Evolutionary conservation across 2,797 vertebrate species (phyloP), one percentile per base, ranked within the genome.

Genomic region (Phaenicophaeus curvirostris): DNA sequence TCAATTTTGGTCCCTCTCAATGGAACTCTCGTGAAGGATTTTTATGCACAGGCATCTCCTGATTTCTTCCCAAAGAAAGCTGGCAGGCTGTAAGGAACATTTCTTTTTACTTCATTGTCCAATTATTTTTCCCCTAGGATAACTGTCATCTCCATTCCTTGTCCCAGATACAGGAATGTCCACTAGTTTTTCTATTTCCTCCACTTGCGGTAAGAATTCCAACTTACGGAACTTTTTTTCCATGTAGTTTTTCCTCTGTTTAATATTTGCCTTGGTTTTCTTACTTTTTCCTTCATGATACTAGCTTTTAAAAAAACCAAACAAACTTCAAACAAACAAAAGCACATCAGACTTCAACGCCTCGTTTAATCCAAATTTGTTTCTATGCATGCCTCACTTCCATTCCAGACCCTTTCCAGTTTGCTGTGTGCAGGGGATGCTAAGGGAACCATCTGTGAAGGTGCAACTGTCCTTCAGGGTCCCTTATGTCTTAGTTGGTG

Each of bases 391-490:
- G 0, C 18, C 39, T 81, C 13, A 10, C 37, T 33, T 85, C 31
- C 14, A 23, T 71, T 90, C 54, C 61, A 91, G 53, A 65, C 8
- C 5, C 54, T 15, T 53, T 80, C n/a, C 13, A 18, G 30, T 71
- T 76, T 50, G 17, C 41, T 54, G 15, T 5, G 0, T 21, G 37
- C 4, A 33, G 1, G 1, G 14, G 4, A 67, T 62, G 19, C 21
- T 27, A 76, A 59, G 28, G 61, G 51, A 78, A 46, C 25, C 31
- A n/a, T 9, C 17, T 35, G 25, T 68, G 61, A 92, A 67, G 33
- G 0, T 82, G 39, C 44, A 77, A 41, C 37, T 71, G 41, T 35
- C 39, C n/a, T 79, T 55, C 48, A 31, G 24, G 19, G 14, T 57
- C 37, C 61, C 13, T 50, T 42, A 51, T 1, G 2, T 41, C 33